Percentiles rank a stretch among this genome's conserved stretches.
These are phyloP conservation scores for Pagetopsis macropterus DNA, from an alignment of 2,797 vertebrate species.

Conservation along the genomic window DNA sequence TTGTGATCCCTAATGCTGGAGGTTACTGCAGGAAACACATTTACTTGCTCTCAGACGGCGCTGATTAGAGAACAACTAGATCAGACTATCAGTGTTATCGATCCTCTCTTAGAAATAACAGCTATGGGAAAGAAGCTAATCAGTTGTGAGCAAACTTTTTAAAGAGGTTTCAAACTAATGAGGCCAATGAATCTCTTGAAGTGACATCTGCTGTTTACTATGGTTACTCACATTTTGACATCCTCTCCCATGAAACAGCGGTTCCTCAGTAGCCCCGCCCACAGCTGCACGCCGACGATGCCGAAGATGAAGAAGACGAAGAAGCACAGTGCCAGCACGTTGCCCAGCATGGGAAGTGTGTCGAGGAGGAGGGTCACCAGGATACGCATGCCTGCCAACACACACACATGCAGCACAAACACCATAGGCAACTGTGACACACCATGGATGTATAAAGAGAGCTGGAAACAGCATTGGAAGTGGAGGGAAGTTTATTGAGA, in stretches of 20 bases:
- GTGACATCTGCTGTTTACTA: constrained; percentile 51
- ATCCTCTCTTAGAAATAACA: constrained; percentile 53
- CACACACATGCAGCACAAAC: constrained; percentile 43
- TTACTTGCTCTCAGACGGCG: constrained; percentile 16
- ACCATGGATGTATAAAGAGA: no score
- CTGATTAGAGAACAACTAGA: constrained; percentile 54
- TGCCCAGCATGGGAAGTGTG: constrained; percentile 97
- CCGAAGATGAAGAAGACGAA: constrained; percentile 99
- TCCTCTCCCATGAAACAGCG: constrained; percentile 93
- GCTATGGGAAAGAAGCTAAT: constrained; percentile 39
- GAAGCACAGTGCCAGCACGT: constrained; percentile 95
- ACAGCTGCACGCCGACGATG: constrained; percentile 95
- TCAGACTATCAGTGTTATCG: constrained; percentile 40
- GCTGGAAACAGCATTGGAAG: no score
- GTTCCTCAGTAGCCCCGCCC: constrained; percentile 95
- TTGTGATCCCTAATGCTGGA: constrained; percentile 36
- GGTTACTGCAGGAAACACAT: constrained; percentile 28
- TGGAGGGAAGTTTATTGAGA: no score
- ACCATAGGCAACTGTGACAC: constrained; percentile 9
- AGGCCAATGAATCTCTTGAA: constrained; percentile 15
- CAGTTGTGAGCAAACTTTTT: constrained; percentile 51
- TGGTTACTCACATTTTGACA: constrained; percentile 86
- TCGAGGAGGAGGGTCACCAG: constrained; percentile 95
- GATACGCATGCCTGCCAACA: constrained; percentile 90
- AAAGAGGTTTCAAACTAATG: constrained; percentile 36